These are phyloP conservation scores for Ascaphus truei DNA, from an alignment of 2,113 vertebrate genomes.

Conservation along the genomic window DNA sequence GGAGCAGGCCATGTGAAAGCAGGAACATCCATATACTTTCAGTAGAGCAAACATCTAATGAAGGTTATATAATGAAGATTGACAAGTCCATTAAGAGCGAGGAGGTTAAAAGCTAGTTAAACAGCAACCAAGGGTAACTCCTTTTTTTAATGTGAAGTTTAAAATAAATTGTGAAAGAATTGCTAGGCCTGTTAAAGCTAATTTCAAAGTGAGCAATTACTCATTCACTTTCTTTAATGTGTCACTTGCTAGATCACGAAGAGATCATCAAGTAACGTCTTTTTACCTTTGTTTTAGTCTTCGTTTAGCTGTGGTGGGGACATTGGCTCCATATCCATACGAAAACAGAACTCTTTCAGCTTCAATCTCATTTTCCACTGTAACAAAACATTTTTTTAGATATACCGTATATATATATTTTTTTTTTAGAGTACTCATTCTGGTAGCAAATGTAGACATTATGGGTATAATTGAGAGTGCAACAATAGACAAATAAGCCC, in stretches of 20 bases:
- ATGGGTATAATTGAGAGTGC: too few species aligned
- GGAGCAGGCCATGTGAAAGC: background rate
- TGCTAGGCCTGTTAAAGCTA: too few species aligned
- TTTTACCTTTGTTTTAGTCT: slow-evolving; percentile 90
- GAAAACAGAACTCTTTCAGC: slow-evolving; percentile 94
- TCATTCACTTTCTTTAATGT: too few species aligned
- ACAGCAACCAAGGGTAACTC: background rate
- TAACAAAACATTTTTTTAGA: slow-evolving; percentile 41
- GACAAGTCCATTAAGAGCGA: slow-evolving; percentile 3
- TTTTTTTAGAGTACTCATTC: background rate
- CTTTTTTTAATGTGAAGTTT: too few species aligned
- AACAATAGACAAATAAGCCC: too few species aligned
- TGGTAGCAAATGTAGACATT: too few species aligned
- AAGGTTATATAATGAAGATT: background rate
- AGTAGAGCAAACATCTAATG: background rate
- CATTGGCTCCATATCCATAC: slow-evolving; percentile 94
- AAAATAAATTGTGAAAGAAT: too few species aligned
- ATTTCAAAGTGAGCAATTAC: too few species aligned
- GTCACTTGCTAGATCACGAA: too few species aligned
- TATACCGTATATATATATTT: too few species aligned
- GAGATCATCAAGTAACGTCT: background rate
- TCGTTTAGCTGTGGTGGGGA: slow-evolving; percentile 92
- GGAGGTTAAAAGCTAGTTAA: background rate
- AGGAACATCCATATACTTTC: background rate
- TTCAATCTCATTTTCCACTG: slow-evolving; percentile 90